A percentile compares a stretch with the other conserved stretches of the same genome.
Conservation (phyloP, 2,888 invertebrate species). For the Hanleya hanleyi region DNA sequence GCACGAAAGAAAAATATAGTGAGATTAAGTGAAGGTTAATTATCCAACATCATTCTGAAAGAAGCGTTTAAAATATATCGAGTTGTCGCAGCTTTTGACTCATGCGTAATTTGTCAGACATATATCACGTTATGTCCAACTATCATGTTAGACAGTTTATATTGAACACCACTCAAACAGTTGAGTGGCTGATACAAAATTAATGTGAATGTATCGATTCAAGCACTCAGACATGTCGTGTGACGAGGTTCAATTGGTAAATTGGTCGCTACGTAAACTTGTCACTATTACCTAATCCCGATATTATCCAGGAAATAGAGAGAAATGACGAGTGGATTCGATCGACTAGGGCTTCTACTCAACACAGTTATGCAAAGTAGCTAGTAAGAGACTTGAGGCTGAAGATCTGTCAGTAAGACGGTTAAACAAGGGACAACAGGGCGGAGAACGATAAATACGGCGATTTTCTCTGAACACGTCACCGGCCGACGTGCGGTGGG, state of each 20-base stretch:
- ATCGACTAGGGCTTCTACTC: not conserved
- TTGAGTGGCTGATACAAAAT: no score
- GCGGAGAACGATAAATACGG: not conserved
- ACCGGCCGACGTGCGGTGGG: not conserved
- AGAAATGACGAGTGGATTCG: not conserved
- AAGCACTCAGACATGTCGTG: no score
- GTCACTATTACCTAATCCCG: constrained; percentile 1
- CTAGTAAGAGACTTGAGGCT: not conserved
- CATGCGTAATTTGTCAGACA: no score
- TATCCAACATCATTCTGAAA: no score
- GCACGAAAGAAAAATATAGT: no score
- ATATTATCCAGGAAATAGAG: not conserved
- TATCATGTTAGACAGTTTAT: no score
- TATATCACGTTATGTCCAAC: no score
- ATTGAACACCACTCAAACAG: no score
- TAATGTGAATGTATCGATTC: no score
- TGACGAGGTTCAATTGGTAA: not conserved
- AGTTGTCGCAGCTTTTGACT: no score
- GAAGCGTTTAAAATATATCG: no score
- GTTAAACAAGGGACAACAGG: not conserved
- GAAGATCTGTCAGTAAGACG: not conserved
- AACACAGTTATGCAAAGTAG: not conserved
- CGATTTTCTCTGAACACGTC: constrained; percentile 2
- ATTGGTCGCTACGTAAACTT: not conserved
- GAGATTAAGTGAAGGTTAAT: no score